phyloP scores from a whole-genome alignment of 92 coral and sea anemone species.

The Actinostola sp. region DNA sequence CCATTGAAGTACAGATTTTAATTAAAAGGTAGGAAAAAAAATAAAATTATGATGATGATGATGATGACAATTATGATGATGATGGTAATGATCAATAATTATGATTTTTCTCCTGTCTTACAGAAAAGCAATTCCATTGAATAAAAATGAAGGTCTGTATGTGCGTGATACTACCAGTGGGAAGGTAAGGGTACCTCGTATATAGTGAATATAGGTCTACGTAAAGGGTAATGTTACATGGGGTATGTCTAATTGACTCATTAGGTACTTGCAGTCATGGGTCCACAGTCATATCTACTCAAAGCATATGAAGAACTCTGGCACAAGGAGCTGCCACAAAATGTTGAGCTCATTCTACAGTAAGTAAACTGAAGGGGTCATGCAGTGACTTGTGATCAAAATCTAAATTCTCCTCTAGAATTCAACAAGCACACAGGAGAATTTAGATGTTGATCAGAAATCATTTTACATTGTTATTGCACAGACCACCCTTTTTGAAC shows the following conservation, averaged over 20 bases:
- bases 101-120: neutral
- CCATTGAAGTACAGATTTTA: slow-evolving; percentile 80
- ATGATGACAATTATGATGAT: neutral
- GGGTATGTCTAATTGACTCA: no score
- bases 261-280: slow-evolving; percentile 65
- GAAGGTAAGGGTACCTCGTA: no score
- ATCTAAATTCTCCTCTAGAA: no score
- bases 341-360: slow-evolving; percentile 82
- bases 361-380: slow-evolving; percentile 36
- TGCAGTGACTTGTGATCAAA: neutral
- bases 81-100: neutral
- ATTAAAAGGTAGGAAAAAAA: slow-evolving; percentile 68
- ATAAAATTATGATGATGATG: neutral
- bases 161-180: slow-evolving; percentile 84
- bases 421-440: neutral
- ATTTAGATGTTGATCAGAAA: neutral
- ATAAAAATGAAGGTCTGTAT: slow-evolving; percentile 89
- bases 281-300: slow-evolving; percentile 91
- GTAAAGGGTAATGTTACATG: no score
- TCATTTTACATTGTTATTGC: neutral
- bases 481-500: no score
- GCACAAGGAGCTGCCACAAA: slow-evolving; percentile 76
- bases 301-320: slow-evolving; percentile 89
- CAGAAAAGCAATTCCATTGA: slow-evolving; percentile 89
- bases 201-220: no score